Percentiles rank a stretch among this genome's conserved stretches.
These are phyloP conservation scores for Ephydatia muelleri DNA, from an alignment of 37 sponge, comb jelly and placozoan species.

Conservation along the genomic window DNA sequence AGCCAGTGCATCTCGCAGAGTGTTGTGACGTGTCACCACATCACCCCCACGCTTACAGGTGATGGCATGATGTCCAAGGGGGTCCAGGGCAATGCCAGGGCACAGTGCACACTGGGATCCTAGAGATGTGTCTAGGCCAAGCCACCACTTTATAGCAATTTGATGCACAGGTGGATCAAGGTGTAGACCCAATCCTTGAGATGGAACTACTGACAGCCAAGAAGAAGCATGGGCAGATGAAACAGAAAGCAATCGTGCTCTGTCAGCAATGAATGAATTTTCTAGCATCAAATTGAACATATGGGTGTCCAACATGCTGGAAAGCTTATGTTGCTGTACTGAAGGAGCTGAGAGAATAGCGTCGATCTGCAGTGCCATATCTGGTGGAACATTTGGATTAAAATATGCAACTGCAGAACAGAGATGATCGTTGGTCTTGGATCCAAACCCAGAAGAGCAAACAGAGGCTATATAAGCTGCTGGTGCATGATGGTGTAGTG, in stretches of 20 bases:
- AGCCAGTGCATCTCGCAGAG: neutral
- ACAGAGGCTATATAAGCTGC: neutral
- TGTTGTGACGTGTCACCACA: neutral
- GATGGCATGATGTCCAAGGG: neutral
- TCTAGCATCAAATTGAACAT: neutral
- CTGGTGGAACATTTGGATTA: neutral
- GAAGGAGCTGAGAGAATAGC: neutral
- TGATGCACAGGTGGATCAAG: neutral
- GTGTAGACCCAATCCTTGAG: neutral
- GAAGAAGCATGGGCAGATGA: neutral
- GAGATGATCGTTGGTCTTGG: neutral
- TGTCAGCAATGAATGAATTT: neutral
- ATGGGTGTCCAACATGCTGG: constrained; percentile 1
- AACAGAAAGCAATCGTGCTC: neutral
- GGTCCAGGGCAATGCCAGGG: neutral
- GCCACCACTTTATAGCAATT: neutral
- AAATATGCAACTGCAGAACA: constrained; percentile 1
- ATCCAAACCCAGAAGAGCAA: neutral
- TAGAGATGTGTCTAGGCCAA: neutral
- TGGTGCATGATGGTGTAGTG: neutral
- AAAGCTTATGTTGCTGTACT: neutral
- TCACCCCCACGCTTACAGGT: neutral
- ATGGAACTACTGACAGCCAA: neutral
- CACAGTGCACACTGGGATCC: neutral
- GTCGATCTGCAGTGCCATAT: neutral